A percentile compares a stretch with the other conserved stretches of the same genome.
phyloP scores from a whole-genome alignment of 2,113 vertebrate genomes.

The Psammodynastes pulverulentus region DNA sequence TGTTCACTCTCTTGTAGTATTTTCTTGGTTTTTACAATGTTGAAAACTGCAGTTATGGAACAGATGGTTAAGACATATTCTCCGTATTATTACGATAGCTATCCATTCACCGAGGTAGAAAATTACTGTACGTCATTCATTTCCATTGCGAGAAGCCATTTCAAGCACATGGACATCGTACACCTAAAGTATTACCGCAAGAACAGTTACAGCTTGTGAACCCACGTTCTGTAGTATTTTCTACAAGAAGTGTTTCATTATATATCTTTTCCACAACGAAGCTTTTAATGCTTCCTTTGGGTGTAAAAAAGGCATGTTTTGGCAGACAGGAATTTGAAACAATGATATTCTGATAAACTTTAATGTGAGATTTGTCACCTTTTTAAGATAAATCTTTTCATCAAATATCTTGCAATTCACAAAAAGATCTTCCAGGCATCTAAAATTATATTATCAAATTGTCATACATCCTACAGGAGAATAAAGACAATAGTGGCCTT shows the following conservation, averaged over 20 bases:
- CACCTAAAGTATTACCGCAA: constrained; percentile 22
- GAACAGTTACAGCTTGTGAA: constrained; percentile 18
- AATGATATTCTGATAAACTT: constrained; percentile 17
- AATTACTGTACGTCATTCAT: constrained; percentile 35
- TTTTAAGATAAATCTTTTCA: constrained; percentile 23
- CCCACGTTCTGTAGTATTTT: constrained; percentile 31
- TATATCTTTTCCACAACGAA: constrained; percentile 26
- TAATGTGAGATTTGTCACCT: constrained; percentile 26
- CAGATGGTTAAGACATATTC: constrained; percentile 36
- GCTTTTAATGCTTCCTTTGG: constrained; percentile 30
- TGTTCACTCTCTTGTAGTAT: background rate
- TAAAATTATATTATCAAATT: constrained; percentile 9
- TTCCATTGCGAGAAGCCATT: constrained; percentile 46
- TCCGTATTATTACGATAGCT: constrained; percentile 35
- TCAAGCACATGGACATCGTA: constrained; percentile 35
- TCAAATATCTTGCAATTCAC: constrained; percentile 30
- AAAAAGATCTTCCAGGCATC: constrained; percentile 9
- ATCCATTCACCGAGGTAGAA: constrained; percentile 34
- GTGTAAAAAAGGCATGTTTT: constrained; percentile 31
- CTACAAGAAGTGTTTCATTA: constrained; percentile 35
- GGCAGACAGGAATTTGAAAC: constrained; percentile 6
- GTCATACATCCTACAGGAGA: background rate
- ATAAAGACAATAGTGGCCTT: background rate
- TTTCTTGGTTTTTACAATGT: constrained; percentile 36
- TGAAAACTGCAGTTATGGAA: constrained; percentile 23